A percentile compares a stretch with the other conserved stretches of the same genome.
phyloP scores from a whole-genome alignment of 2,888 invertebrate species.

The Palloptera scutellata region DNA sequence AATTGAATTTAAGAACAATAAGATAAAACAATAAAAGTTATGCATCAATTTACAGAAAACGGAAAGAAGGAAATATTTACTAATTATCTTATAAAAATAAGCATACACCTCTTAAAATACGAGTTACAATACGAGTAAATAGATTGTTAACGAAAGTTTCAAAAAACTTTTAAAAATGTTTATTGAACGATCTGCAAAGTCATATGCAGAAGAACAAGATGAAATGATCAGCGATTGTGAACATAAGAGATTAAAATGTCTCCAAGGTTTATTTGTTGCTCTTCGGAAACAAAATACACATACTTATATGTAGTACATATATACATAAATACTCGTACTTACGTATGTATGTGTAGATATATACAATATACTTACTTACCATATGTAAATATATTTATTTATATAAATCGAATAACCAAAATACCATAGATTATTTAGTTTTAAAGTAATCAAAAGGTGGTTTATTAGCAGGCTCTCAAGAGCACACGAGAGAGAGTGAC shows the following conservation, averaged over 20 bases:
- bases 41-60: too few species aligned
- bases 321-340: background rate
- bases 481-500: background rate
- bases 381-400: background rate
- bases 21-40: too few species aligned
- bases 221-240: background rate
- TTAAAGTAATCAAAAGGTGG: constrained; percentile 21
- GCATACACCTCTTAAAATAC: too few species aligned
- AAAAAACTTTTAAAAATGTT: background rate
- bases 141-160: constrained; percentile 11
- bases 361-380: background rate
- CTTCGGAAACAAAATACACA: background rate
- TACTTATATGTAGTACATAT: background rate
- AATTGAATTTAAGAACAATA: too few species aligned
- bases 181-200: constrained; percentile 18
- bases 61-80: too few species aligned
- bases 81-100: too few species aligned
- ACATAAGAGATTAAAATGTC: background rate
- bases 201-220: constrained; percentile 13
- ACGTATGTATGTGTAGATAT: background rate
- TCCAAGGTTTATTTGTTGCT: background rate
- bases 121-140: too few species aligned
- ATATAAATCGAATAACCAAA: background rate
- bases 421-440: background rate
- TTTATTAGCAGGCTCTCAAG: constrained; percentile 5